phyloP scores from a whole-genome alignment of 2,797 vertebrate species.

The Pampus argenteus region DNA sequence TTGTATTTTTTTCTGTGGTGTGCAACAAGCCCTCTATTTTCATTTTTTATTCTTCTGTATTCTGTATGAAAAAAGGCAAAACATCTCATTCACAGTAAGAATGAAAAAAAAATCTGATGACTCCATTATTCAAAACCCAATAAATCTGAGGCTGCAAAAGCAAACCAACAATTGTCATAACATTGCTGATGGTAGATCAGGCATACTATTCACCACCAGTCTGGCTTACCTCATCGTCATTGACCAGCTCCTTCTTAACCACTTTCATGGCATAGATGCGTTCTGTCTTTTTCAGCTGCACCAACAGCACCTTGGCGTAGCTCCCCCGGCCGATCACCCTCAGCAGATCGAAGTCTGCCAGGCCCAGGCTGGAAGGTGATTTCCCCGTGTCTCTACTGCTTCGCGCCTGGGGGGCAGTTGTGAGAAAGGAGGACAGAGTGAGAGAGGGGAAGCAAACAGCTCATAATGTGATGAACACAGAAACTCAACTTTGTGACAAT shows the following conservation, averaged over 20 bases:
- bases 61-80: neutral
- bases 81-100: neutral
- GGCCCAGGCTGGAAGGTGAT: conserved; percentile 93
- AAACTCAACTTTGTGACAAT: no score
- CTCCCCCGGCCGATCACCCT: conserved; percentile 97
- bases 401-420: conserved; percentile 84
- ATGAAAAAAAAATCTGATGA: neutral
- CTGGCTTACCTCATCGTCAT: conserved; percentile 94
- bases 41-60: no score
- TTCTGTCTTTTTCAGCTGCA: conserved; percentile 96
- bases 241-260: conserved; percentile 99
- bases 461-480: conserved; percentile 4
- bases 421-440: neutral
- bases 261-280: conserved; percentile 99
- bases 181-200: neutral
- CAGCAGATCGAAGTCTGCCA: conserved; percentile 95
- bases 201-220: neutral
- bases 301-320: conserved; percentile 97
- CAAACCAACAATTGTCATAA: neutral
- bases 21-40: no score
- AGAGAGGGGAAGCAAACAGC: neutral
- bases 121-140: neutral
- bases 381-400: conserved; percentile 93
- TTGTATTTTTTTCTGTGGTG: neutral
- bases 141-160: neutral